Conservation (phyloP, 2,888 invertebrate genomes). For the Odontomyia ornata region DNA sequence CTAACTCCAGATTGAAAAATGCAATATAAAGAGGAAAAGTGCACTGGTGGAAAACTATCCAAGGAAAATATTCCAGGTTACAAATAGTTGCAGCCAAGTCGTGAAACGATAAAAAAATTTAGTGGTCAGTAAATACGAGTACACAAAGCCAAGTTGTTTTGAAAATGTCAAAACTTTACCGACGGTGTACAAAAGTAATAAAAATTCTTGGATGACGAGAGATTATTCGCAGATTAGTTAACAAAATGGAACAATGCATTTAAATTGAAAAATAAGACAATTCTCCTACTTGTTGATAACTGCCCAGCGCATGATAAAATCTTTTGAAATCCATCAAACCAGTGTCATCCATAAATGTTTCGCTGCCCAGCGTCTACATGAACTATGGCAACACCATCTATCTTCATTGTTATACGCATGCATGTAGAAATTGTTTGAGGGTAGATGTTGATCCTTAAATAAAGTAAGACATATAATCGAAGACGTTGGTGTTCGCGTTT, state of each 20-base stretch:
- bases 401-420: too few species aligned
- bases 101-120: conserved; percentile 56
- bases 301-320: too few species aligned
- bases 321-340: background rate
- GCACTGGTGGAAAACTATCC: conserved; percentile 57
- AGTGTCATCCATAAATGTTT: too few species aligned
- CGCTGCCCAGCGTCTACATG: too few species aligned
- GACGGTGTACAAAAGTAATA: too few species aligned
- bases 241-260: background rate
- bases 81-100: conserved; percentile 56
- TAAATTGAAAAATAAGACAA: background rate
- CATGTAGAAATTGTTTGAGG: too few species aligned
- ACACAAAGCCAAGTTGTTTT: conserved; percentile 57
- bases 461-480: too few species aligned
- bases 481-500: too few species aligned
- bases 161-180: conserved; percentile 34
- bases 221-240: background rate
- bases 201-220: too few species aligned
- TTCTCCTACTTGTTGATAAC: conserved; percentile 2
- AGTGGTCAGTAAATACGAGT: conserved; percentile 57
- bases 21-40: conserved; percentile 54
- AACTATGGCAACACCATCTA: too few species aligned
- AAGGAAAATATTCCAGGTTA: conserved; percentile 57
- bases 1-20: conserved; percentile 53
- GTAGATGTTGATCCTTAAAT: too few species aligned